A percentile compares a stretch with the other conserved stretches of the same genome.
Conservation (phyloP, 2,113 vertebrate species). For the Ranitomeya variabilis region DNA sequence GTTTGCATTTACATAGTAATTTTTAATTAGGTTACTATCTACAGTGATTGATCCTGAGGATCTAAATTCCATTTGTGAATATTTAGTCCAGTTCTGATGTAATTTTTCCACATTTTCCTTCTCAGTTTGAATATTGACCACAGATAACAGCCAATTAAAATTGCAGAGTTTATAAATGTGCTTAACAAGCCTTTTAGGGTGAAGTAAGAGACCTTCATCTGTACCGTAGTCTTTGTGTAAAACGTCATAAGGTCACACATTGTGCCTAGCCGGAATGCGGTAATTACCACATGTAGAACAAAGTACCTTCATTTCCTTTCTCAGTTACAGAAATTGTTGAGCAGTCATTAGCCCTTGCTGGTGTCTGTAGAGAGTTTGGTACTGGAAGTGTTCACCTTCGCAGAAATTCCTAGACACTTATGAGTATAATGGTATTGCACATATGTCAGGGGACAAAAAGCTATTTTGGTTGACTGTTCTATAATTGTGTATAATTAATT, state of each 20-base stretch:
- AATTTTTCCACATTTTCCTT: neutral
- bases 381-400: neutral
- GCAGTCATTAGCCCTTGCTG: slow-evolving; percentile 20
- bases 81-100: neutral
- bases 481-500: neutral
- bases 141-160: slow-evolving; percentile 52
- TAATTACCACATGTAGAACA: slow-evolving; percentile 37
- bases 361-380: neutral
- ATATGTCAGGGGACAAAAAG: neutral
- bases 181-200: slow-evolving; percentile 34
- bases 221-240: neutral
- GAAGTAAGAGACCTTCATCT: slow-evolving; percentile 8
- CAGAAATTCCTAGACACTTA: neutral
- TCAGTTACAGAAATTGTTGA: slow-evolving; percentile 17
- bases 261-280: neutral
- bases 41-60: neutral
- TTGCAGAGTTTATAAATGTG: neutral
- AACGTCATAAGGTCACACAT: slow-evolving; percentile 18
- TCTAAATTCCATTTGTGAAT: neutral
- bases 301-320: neutral
- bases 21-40: neutral
- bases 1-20: neutral
- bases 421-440: neutral
- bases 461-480: neutral
- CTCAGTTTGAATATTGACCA: neutral